Evolutionary conservation across 1,140 invertebrate species (phyloP).

Genomic region (Physella acuta): DNA sequence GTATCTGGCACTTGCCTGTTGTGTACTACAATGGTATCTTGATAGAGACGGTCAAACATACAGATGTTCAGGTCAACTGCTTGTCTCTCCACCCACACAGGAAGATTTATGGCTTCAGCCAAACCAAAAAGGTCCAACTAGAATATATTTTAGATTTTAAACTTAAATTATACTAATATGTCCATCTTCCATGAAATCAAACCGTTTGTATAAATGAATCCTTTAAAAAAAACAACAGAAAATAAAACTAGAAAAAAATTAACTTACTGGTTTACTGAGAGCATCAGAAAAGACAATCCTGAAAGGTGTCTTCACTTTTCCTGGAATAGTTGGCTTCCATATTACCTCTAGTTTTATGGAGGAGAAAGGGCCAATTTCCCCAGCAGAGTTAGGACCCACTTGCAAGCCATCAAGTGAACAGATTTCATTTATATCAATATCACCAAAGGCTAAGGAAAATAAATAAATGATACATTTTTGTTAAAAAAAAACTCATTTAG

Average conservation of each 20-base stretch:
- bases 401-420: conserved; percentile 54
- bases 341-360: conserved; percentile 57
- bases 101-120: conserved; percentile 59
- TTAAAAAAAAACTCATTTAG: too few species aligned
- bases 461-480: too few species aligned
- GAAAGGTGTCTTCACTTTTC: conserved; percentile 54
- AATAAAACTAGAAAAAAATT: background rate
- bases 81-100: conserved; percentile 58
- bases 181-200: background rate
- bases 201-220: too few species aligned
- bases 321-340: conserved; percentile 57
- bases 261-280: conserved; percentile 51
- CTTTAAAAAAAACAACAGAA: too few species aligned
- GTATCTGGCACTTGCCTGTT: conserved; percentile 57
- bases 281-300: conserved; percentile 51
- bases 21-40: conserved; percentile 58
- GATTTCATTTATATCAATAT: conserved; percentile 53
- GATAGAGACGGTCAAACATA: conserved; percentile 59
- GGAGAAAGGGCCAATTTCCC: conserved; percentile 53
- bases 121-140: conserved; percentile 50
- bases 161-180: too few species aligned
- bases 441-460: too few species aligned
- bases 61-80: conserved; percentile 59
- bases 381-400: conserved; percentile 39
- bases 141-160: background rate